Base-by-base conservation (phyloP, 2,888 invertebrate species). In the Xestia rhomboidea region DNA sequence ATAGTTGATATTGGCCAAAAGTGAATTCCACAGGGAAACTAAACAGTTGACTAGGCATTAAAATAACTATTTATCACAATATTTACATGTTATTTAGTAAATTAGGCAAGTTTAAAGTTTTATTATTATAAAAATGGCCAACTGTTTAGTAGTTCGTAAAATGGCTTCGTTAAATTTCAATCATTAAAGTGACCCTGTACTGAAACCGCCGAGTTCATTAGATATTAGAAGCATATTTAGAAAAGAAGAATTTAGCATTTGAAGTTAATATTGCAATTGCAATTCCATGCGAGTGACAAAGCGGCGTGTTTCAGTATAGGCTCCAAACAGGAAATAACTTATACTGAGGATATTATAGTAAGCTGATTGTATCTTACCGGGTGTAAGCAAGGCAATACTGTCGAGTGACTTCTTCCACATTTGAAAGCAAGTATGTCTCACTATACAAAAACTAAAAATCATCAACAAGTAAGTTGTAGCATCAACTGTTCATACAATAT, bases 361-460 rank as follows among this genome's bases (percentile, higher is more conserved):
- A 96, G 96, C 96, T 95, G 95, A 95, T 95, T 95, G 94, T 95
- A 95, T 96, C 96, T 96, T 96, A 96, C 96, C 96, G 92, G 96
- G 96, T 96, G 96, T 96, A 96, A 96, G 96, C 96, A 96, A 96
- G 95, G 95, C 96, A 96, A 94, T 96, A 96, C 96, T 96, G 96
- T 95, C 95, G 96, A 95, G 96, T 96, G 96, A 96, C 96, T 95
- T 96, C 96, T 96, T 96, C 96, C 96, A 96, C 96, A 96, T 95
- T 96, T 95, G 94, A 95, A 96, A 96, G 96, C 96, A 95, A 96
- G 95, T 93, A 96, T 95, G 94, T 96, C 94, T 96, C 96, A 96
- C 96, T 96, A 96, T 96, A 96, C 96, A 95, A 94, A 72, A 96
- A 96, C 94, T 95, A 95, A 96, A 95, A 96, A 95, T 95, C 93